A percentile compares a stretch with the other conserved stretches of the same genome.
Conservation (phyloP, 2,888 invertebrate genomes). For the Emmelina monodactyla region DNA sequence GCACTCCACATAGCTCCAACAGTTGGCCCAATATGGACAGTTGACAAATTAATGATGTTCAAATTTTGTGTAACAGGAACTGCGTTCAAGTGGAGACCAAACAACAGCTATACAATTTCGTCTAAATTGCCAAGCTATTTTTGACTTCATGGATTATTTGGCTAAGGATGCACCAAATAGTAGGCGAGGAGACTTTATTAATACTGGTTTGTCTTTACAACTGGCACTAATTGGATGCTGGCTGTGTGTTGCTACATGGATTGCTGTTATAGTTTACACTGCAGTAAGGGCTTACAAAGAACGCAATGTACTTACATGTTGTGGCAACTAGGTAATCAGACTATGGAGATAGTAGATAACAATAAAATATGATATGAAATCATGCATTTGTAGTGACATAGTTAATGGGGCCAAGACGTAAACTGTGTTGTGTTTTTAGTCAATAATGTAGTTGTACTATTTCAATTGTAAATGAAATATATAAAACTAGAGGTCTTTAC, state of each 20-base stretch:
- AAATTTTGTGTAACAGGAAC: slow-evolving; percentile 32
- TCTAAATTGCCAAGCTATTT: slow-evolving; percentile 75
- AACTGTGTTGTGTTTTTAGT: too few species aligned
- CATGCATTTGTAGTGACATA: too few species aligned
- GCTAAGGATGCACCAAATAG: slow-evolving; percentile 73
- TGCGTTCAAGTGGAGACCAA: slow-evolving; percentile 63
- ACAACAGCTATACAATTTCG: slow-evolving; percentile 70
- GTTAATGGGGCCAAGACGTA: too few species aligned
- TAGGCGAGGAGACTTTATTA: slow-evolving; percentile 72
- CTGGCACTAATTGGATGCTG: slow-evolving; percentile 71
- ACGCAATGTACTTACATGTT: slow-evolving; percentile 47
- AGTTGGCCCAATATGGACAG: too few species aligned
- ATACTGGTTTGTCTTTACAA: slow-evolving; percentile 74
- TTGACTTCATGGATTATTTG: slow-evolving; percentile 86
- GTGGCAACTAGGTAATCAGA: too few species aligned
- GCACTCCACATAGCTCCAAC: too few species aligned
- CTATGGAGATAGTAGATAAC: too few species aligned
- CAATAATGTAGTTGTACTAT: too few species aligned
- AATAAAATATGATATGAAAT: too few species aligned
- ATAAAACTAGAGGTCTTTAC: too few species aligned
- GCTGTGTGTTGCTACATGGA: slow-evolving; percentile 67
- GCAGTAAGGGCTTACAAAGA: slow-evolving; percentile 60
- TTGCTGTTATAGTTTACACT: slow-evolving; percentile 54
- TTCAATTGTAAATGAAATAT: too few species aligned
- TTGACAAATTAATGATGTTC: slow-evolving; percentile 4